Base-by-base conservation (phyloP, 2,888 invertebrate genomes). In the Synergus itoensis region DNA sequence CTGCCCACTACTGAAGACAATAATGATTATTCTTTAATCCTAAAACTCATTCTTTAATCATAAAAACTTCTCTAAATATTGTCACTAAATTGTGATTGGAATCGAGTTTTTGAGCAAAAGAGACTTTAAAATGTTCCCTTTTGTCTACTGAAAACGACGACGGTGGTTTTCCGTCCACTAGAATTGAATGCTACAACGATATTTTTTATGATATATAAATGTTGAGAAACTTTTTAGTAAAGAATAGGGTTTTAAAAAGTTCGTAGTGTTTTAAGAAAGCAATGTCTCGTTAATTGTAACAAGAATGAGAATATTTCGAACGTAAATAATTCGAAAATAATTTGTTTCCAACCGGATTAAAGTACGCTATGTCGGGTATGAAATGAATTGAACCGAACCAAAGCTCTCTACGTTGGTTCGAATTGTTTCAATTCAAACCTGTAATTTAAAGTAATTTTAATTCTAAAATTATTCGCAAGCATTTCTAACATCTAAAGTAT, bases 151-250 rank as follows among this genome's bases (percentile, higher is more conserved):
- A 85, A 80, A 84, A 81, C 80, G 86, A 86, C 80, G 82, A 87
- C 85, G 85, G 82, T 83, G 85, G 83, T 78, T 78, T 77, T 86
- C 87, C 86, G 86, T 86, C 87, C 86, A 87, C 81, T 81, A 75
- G 79, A 81, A 80, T 77, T 80, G 62, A 80, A 78, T 21, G 11
- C 21, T 18, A 21, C 21, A 60, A 60, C 60, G 21, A 60, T 60
- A 60, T 60, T 60, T 60, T 18, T 21, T 28, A 60, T 60, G 21
- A 5, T 28, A 60, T 12, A 21, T 28, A 28, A 60, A 60, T 60
- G 12, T 60, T 60, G 18, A 60, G 60, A 12, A 41, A 40, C 11
- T 36, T 67, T 43, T n/a, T 40, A 67, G 16, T 28, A 40, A 43
- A 16, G 67, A 67, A 36, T 45, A 40, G 18, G n/a, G 3, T 11